Evolutionary conservation across 2,797 vertebrate species (phyloP).

Genomic region (Phoeniculus purpureus): DNA sequence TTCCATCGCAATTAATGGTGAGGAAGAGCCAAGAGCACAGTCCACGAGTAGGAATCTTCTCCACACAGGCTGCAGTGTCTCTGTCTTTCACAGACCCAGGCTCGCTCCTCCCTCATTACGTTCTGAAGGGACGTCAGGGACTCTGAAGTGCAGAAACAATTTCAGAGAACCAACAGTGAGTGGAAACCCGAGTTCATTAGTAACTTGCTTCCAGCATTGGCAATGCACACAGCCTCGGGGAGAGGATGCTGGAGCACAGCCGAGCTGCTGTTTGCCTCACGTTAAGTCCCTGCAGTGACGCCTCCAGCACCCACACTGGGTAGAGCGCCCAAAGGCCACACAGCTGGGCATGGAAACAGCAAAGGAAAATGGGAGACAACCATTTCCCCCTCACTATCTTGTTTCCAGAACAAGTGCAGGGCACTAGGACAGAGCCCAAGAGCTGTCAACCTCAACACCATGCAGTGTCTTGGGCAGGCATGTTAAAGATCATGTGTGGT

Average conservation of each 20-base stretch:
- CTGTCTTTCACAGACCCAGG: not conserved
- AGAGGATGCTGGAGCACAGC: not conserved
- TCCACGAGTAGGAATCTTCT: not conserved
- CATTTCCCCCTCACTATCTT: too few relatives aligned
- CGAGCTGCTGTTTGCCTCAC: not conserved
- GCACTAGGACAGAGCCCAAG: not conserved
- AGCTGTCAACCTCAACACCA: accelerated
- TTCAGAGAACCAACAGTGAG: slow-evolving; percentile 23
- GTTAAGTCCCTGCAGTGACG: not conserved
- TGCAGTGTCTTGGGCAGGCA: accelerated
- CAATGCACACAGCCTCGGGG: not conserved
- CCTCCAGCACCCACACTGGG: not conserved
- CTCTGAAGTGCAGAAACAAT: slow-evolving; percentile 43
- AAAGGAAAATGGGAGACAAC: not conserved
- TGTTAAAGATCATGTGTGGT: accelerated
- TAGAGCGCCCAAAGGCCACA: accelerated
- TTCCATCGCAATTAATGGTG: not conserved
- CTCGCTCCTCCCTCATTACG: not conserved
- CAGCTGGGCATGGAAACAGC: accelerated
- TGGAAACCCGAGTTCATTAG: slow-evolving; percentile 40
- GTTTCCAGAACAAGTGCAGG: not conserved
- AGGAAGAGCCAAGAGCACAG: slow-evolving; percentile 1
- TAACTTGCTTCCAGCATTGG: not conserved
- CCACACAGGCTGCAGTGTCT: not conserved
- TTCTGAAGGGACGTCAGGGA: not conserved